A percentile compares a stretch with the other conserved stretches of the same genome.
Evolutionary conservation across 2,797 vertebrate species (phyloP).

Genomic region (Clarias platycephalus): DNA sequence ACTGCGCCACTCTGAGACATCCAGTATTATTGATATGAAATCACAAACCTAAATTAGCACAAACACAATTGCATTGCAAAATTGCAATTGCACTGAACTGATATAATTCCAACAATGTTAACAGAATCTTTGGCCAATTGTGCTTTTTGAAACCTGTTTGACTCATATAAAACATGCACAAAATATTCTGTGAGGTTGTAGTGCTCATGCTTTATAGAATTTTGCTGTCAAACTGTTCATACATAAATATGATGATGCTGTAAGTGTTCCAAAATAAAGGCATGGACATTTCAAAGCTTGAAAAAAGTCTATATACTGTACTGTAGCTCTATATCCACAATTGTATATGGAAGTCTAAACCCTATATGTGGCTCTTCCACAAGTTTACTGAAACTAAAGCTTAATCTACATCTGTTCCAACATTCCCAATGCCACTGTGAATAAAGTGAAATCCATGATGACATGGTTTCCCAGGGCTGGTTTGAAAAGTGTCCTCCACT

Average conservation of each 20-base stretch:
- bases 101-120: too few species aligned
- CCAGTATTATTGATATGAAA: too few species aligned
- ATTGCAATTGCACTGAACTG: too few species aligned
- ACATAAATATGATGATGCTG: not conserved
- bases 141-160: too few species aligned
- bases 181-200: too few species aligned
- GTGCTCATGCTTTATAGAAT: too few species aligned
- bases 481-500: not conserved
- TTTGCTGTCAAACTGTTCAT: not conserved
- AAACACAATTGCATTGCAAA: too few species aligned
- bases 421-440: not conserved
- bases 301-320: not conserved
- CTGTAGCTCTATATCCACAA: not conserved
- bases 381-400: not conserved
- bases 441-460: not conserved
- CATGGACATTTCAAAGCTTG: not conserved
- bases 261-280: not conserved
- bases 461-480: not conserved
- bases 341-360: not conserved
- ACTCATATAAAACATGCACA: too few species aligned
- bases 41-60: too few species aligned
- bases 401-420: not conserved
- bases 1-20: too few species aligned
- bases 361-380: not conserved
- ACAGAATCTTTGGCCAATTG: too few species aligned